phyloP scores from a whole-genome alignment of 2,888 invertebrate species.

The Perdita meconis region DNA sequence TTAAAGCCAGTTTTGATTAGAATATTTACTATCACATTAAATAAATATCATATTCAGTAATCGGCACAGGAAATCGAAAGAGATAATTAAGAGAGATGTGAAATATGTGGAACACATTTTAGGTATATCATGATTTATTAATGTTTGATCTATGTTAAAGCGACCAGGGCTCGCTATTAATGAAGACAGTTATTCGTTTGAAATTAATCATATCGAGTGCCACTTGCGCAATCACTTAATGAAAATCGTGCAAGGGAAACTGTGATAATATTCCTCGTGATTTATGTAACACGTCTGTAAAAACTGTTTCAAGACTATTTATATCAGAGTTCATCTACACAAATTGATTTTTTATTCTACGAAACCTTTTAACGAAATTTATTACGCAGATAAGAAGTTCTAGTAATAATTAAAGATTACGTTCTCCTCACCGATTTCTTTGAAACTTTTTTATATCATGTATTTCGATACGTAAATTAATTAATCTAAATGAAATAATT shows the following conservation, averaged over 20 bases:
- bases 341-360: too few species aligned
- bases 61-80: background rate
- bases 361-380: too few species aligned
- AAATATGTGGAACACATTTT: background rate
- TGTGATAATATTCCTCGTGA: background rate
- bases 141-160: slow-evolving; percentile 3
- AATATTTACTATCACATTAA: background rate
- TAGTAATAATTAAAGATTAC: too few species aligned
- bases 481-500: too few species aligned
- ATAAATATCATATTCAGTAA: background rate
- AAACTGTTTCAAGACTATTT: background rate
- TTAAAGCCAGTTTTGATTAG: background rate
- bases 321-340: too few species aligned
- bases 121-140: slow-evolving; percentile 9
- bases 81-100: background rate
- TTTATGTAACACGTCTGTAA: background rate
- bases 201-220: slow-evolving; percentile 9
- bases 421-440: too few species aligned
- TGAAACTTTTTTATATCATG: too few species aligned
- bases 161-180: slow-evolving; percentile 12
- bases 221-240: background rate
- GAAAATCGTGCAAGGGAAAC: slow-evolving; percentile 8
- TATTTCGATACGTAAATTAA: too few species aligned
- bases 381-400: too few species aligned
- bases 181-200: slow-evolving; percentile 7